Evolutionary conservation across 2,113 vertebrate genomes (phyloP).

Genomic region (Prietella phreatophila): DNA sequence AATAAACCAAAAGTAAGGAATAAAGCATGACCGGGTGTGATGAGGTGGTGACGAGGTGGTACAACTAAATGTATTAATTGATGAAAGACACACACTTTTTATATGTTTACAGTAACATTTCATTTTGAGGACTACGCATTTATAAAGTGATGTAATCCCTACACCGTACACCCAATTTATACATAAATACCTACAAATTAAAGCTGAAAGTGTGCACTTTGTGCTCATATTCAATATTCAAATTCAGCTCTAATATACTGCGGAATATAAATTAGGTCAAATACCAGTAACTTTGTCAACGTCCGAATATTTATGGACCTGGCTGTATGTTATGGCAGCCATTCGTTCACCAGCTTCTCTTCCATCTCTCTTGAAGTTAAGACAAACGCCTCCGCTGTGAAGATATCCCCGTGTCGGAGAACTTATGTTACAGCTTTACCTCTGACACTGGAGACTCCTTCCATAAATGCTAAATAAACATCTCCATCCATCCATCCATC

Average conservation of each 20-base stretch:
- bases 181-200: not conserved
- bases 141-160: not conserved
- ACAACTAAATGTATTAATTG: not conserved
- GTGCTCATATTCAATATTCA: not conserved
- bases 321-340: not conserved
- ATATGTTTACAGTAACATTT: not conserved
- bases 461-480: not conserved
- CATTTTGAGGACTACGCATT: too few species aligned
- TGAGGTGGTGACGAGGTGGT: too few species aligned
- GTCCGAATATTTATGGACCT: not conserved
- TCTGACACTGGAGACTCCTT: not conserved
- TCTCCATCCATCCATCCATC: too few species aligned
- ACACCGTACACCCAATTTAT: not conserved
- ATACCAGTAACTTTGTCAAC: too few species aligned
- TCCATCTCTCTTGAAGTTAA: not conserved
- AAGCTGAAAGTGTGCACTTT: not conserved
- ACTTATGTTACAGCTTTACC: not conserved
- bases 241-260: not conserved
- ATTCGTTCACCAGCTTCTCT: not conserved
- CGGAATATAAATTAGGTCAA: not conserved
- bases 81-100: not conserved
- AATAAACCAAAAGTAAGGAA: not conserved
- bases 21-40: not conserved
- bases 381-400: not conserved
- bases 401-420: too few species aligned